Base-by-base conservation (phyloP, 2,888 invertebrate genomes). In the Drosophila nr. fundita region DNA sequence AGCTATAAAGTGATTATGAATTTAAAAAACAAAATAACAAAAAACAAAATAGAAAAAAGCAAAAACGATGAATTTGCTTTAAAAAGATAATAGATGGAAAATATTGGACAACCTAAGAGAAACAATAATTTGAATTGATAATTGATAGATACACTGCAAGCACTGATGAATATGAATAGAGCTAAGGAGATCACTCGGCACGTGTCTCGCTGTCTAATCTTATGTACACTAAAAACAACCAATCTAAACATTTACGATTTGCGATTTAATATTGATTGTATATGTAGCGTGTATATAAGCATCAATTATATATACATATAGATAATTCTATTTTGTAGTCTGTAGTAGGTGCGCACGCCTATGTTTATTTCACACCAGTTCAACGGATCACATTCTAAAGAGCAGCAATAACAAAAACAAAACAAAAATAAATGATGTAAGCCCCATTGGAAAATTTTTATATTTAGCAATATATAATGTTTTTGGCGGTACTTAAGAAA, bases 1-100 rank as follows among this genome's bases (percentile, higher is more conserved):
- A 77, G 82, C 79, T 89, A 82, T 71, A 87, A 89, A 89, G 79
- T 87, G 89, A 87, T 89, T 81, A 74, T 84, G 85, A 84, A 87
- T 81, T 82, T 81, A 66, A 55, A 40, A 57, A 55, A 38, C 38
- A n/a, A 11, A 45, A 63, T 10, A 32, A 10, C 34, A 68, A 66
- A 55, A 40, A 40, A 27, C 11, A 38, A 24, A 34, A 36, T 63
- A 40, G 49, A 67, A 49, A 55, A 36, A 73, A 68, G 62, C 63
- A 74, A 75, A 58, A 21, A 18, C 13, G 24, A 65, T 49, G 32
- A 70, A 57, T 74, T 79, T 79, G 80, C 77, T 71, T 59, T 50
- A 48, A 66, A 79, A 66, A 66, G 42, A 72, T 58, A 32, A 58
- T 34, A 57, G 18, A 29, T 29, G 27, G 18, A 27, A 50, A 53